Base-by-base conservation (phyloP, 2,888 invertebrate species). In the Clitarchus hookeri region DNA sequence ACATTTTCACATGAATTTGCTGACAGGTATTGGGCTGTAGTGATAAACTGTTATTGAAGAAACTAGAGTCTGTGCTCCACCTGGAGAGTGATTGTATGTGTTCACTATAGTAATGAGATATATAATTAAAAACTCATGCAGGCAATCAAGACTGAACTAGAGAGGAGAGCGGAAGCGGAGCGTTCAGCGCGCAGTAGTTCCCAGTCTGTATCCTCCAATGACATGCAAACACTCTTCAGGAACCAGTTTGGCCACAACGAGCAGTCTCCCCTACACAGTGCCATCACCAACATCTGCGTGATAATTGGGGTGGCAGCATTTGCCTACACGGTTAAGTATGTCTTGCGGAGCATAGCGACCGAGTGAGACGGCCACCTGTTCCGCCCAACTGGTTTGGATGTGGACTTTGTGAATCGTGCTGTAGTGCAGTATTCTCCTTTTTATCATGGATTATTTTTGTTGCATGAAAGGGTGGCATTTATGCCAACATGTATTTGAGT, bases 261-360 rank as follows among this genome's bases (percentile, higher is more conserved):
- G 89, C 94, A 95, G 89, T 95, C 95, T 89, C 95, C 95, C 89
- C 93, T 96, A 91, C 95, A 96, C 90, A 95, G 96, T 89, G 95
- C 97, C 89, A 92, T 98, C 90, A 96, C 97, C 89, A 98, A 98
- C 92, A 93, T 98, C 89, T 95, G 96, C 91, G 97, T 98, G 89
- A 93, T 98, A 87, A 93, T 98, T 89, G 97, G 98, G 88, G 97
- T 98, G 92, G 97, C 97, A 89, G 96, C 96, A 89, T 98, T 98
- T 91, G 98, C 97, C 84, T 97, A 96, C 91, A 96, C 96, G 91
- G 98, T 98, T 87, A 98, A 97, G 93, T 97, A 97, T 93, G 97
- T 98, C 89, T 93, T 97, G 91, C 95, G 95, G 91, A 96, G 95
- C 90, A 94, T 95, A 91, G 95, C 95, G 90, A 94, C 94, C 91